Evolutionary conservation across 30 jellyfish, hydroid and myxozoan genomes (phyloP).

Genomic region (Aurelia sp.): DNA sequence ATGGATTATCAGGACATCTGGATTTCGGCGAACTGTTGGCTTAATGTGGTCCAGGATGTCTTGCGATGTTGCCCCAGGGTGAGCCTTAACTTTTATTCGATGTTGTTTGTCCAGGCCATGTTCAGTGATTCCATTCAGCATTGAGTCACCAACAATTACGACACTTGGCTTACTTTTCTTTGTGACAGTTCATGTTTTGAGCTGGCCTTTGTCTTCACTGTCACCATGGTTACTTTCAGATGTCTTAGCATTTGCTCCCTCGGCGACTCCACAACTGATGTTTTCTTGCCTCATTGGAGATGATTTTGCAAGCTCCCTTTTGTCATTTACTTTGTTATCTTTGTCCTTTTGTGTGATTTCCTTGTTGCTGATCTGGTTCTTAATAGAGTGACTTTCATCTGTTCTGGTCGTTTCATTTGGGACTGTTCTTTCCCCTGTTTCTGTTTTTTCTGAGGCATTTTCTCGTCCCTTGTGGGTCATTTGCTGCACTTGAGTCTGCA

Average conservation of each 20-base stretch:
- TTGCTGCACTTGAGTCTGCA: slow-evolving; percentile 12
- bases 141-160: neutral
- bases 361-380: neutral
- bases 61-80: no score
- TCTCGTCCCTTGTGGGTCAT: neutral
- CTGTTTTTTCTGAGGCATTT: neutral
- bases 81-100: no score
- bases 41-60: no score
- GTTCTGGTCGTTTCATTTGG: neutral
- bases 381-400: neutral
- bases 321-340: neutral
- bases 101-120: no score
- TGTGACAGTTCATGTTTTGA: neutral
- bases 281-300: neutral
- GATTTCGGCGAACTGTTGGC: no score
- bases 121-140: no score
- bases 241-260: neutral
- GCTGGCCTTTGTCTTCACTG: slow-evolving; percentile 6
- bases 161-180: neutral
- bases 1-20: no score
- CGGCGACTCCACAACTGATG: neutral
- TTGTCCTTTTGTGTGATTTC: neutral
- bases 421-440: neutral
- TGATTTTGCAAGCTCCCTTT: neutral
- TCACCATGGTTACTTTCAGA: neutral